Percentiles rank a stretch among this genome's conserved stretches.
Evolutionary conservation across 1,140 invertebrate species (phyloP).

Genomic region (Tribolium castaneum): DNA sequence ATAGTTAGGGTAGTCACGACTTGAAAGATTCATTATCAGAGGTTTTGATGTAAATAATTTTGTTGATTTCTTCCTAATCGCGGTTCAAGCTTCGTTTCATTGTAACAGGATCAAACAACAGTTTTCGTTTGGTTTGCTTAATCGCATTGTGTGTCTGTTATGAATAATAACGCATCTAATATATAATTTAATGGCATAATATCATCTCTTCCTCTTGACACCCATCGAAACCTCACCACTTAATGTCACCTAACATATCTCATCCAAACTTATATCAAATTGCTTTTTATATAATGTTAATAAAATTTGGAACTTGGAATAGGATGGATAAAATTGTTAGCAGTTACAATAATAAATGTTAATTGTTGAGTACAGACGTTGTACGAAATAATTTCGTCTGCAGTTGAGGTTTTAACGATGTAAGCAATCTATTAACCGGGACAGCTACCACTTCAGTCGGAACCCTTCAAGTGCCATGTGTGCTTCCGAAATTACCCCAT

Average conservation of each 20-base stretch:
- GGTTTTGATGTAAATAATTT: conserved; percentile 45
- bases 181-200: conserved; percentile 20
- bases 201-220: conserved; percentile 30
- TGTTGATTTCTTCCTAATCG: conserved; percentile 6
- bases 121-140: not conserved
- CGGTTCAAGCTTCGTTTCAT: not conserved
- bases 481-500: conserved; percentile 31
- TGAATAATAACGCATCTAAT: conserved; percentile 22
- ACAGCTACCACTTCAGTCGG: conserved; percentile 13
- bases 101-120: not conserved
- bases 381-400: conserved; percentile 39
- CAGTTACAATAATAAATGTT: conserved; percentile 55
- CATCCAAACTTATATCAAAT: conserved; percentile 51
- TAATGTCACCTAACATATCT: conserved; percentile 52
- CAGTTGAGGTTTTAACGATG: conserved; percentile 37
- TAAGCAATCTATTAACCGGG: not conserved
- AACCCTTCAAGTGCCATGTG: conserved; percentile 26
- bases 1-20: conserved; percentile 46
- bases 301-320: conserved; percentile 48
- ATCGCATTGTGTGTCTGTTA: conserved; percentile 17
- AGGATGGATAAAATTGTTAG: conserved; percentile 53
- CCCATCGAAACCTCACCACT: conserved; percentile 42
- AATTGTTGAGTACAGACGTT: conserved; percentile 51
- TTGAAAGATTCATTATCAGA: conserved; percentile 40
- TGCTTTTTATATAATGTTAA: conserved; percentile 54